Percentiles rank a stretch among this genome's conserved stretches.
Conservation (phyloP, 1,140 invertebrate genomes). For the Drosophila rhopaloa region DNA sequence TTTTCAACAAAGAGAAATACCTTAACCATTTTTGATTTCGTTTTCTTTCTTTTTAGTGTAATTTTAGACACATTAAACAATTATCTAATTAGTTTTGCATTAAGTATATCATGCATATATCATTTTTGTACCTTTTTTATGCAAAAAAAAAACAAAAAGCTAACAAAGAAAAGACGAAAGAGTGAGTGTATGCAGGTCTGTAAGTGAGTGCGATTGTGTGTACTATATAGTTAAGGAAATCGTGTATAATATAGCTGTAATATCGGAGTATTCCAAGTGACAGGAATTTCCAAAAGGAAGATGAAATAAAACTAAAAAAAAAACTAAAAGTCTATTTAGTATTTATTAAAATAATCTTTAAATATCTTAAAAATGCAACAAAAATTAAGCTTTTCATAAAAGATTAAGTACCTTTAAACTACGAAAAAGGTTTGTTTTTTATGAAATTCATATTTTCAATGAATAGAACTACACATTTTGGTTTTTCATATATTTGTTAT, state of each 20-base stretch:
- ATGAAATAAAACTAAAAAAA: background rate
- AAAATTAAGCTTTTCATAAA: too few species aligned
- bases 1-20: conserved; percentile 4
- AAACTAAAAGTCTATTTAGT: background rate
- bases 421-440: too few species aligned
- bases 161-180: background rate
- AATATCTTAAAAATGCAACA: too few species aligned
- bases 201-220: conserved; percentile 26
- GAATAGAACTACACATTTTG: background rate
- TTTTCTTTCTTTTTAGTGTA: conserved; percentile 18
- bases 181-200: conserved; percentile 4
- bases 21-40: conserved; percentile 7
- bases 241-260: conserved; percentile 24
- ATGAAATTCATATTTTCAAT: too few species aligned
- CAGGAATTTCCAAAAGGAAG: conserved; percentile 14
- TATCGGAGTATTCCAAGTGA: conserved; percentile 21
- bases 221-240: conserved; percentile 37
- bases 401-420: too few species aligned
- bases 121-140: conserved; percentile 40
- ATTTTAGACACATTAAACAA: conserved; percentile 34
- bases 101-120: conserved; percentile 23
- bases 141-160: conserved; percentile 6
- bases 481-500: conserved; percentile 14
- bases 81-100: conserved; percentile 44
- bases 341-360: background rate